A percentile compares a stretch with the other conserved stretches of the same genome.
These are phyloP conservation scores for Eubucco bourcierii DNA, from an alignment of 2,113 vertebrate species.

Conservation along the genomic window DNA sequence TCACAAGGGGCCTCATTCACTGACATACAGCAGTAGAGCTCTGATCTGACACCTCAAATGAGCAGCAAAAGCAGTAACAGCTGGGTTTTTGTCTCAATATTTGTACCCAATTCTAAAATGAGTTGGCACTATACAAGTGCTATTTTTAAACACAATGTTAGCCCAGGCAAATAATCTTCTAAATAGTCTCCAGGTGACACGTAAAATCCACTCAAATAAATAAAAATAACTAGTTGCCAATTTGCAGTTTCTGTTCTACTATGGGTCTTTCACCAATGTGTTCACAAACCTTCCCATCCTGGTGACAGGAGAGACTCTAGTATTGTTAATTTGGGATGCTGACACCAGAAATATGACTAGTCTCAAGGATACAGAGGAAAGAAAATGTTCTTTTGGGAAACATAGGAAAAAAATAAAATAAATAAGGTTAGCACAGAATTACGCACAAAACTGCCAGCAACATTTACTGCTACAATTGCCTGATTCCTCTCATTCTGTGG, in stretches of 20 bases:
- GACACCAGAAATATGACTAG: not conserved
- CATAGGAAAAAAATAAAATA: constrained; percentile 1
- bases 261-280: not conserved
- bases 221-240: constrained; percentile 65
- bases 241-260: constrained; percentile 32
- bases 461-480: not conserved
- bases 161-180: constrained; percentile 63
- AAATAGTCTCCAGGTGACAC: constrained; percentile 75
- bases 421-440: not conserved
- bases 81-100: constrained; percentile 79
- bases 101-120: constrained; percentile 72
- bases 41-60: constrained; percentile 75
- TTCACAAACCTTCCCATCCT: not conserved
- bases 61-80: constrained; percentile 77
- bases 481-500: not conserved
- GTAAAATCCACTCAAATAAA: constrained; percentile 67
- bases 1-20: constrained; percentile 71
- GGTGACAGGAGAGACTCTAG: not conserved
- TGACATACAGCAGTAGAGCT: constrained; percentile 57
- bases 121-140: constrained; percentile 53
- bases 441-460: not conserved
- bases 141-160: constrained; percentile 76
- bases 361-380: not conserved
- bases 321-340: not conserved
- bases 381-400: not conserved